Conservation (phyloP, 2,113 vertebrate species). For the Heterocephalus glaber region DNA sequence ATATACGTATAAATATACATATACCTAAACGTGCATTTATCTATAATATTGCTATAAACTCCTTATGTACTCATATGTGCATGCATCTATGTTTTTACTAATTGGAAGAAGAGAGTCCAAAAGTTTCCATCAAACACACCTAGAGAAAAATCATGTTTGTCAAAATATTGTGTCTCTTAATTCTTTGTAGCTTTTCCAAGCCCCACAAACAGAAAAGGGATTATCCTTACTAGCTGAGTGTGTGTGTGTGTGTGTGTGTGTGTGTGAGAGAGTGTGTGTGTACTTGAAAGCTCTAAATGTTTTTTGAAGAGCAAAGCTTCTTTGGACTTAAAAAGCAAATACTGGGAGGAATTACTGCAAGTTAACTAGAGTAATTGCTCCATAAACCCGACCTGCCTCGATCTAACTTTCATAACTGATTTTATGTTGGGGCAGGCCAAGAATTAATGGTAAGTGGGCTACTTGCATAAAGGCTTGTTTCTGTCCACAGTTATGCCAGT, state of each 20-base stretch:
- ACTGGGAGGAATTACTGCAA: not conserved
- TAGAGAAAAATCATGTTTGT: conserved; percentile 63
- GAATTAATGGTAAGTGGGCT: not conserved
- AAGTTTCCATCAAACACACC: conserved; percentile 48
- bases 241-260: conserved; percentile 46
- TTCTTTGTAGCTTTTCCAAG: conserved; percentile 62
- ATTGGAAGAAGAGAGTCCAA: conserved; percentile 11
- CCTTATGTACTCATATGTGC: not conserved
- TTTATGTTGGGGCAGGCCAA: not conserved
- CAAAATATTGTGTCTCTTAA: conserved; percentile 59
- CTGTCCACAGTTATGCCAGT: not conserved
- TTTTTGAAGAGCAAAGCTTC: conserved; percentile 56
- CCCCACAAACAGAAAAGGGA: conserved; percentile 47
- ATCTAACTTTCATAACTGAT: not conserved
- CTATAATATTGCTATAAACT: not conserved
- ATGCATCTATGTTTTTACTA: conserved; percentile 31
- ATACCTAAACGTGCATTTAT: not conserved
- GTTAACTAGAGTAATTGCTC: conserved; percentile 41
- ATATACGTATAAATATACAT: not conserved
- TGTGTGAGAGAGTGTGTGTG: conserved; percentile 55
- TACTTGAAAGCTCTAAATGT: conserved; percentile 64
- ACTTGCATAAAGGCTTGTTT: conserved; percentile 25
- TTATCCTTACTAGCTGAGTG: conserved; percentile 43
- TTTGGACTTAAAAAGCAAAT: not conserved
- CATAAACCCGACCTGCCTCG: not conserved